Evolutionary conservation across 2,113 vertebrate species (phyloP).

Genomic region (Numenius arquata): DNA sequence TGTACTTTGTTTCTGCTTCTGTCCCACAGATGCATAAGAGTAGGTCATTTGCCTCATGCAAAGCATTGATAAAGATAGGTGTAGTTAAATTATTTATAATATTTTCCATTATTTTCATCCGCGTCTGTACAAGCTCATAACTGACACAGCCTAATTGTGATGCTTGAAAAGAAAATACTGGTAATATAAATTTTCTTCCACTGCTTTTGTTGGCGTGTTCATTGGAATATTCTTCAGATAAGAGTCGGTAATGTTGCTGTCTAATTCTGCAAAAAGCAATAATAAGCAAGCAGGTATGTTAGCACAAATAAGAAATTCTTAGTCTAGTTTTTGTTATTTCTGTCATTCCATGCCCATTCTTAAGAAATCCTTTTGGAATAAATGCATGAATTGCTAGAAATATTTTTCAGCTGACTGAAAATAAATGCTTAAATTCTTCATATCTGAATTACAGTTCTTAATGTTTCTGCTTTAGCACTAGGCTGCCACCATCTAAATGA

Average conservation of each 20-base stretch:
- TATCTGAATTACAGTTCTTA: background rate
- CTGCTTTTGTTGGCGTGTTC: background rate
- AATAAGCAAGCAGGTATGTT: background rate
- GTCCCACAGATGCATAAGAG: rapidly evolving
- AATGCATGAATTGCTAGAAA: background rate
- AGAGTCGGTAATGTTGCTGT: background rate
- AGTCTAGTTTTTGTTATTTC: background rate
- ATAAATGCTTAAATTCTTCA: background rate
- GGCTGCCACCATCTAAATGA: background rate
- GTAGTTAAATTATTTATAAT: background rate
- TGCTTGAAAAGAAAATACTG: background rate
- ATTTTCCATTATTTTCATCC: background rate
- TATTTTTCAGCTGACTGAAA: background rate
- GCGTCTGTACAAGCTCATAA: background rate
- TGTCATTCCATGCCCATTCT: background rate
- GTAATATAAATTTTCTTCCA: background rate
- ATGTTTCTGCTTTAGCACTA: background rate
- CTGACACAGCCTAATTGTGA: background rate
- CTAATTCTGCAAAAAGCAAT: background rate
- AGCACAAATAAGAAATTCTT: background rate
- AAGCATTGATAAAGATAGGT: background rate
- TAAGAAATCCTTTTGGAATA: background rate
- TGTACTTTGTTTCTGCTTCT: background rate
- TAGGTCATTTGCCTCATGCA: background rate
- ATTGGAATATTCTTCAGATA: background rate